Conservation (phyloP, 1,140 invertebrate genomes). For the Tetramorium alpestre region DNA sequence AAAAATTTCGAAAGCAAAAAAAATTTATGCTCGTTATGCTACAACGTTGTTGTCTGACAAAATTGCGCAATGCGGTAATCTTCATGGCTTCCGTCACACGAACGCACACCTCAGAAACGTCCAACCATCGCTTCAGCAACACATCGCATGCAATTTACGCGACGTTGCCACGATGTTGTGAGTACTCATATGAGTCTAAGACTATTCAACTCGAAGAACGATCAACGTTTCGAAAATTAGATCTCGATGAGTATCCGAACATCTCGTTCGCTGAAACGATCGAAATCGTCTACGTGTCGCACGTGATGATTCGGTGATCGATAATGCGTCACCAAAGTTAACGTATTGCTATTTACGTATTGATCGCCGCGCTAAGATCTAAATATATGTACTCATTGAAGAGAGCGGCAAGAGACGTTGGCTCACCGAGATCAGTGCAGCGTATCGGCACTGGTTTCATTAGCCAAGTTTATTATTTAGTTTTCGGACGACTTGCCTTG, state of each 20-base stretch:
- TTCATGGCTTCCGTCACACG: constrained; percentile 69
- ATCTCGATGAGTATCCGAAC: constrained; percentile 60
- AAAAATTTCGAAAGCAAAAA: background rate
- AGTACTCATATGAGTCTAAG: constrained; percentile 64
- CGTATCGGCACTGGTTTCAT: constrained; percentile 9
- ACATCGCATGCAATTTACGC: constrained; percentile 78
- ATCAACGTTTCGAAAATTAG: constrained; percentile 27
- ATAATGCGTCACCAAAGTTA: background rate
- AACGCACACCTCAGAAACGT: constrained; percentile 79
- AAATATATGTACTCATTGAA: constrained; percentile 12
- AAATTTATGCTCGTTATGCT: background rate
- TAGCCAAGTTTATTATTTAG: constrained; percentile 1
- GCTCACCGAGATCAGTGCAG: constrained; percentile 61
- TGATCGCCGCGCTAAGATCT: background rate
- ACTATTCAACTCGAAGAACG: constrained; percentile 12
- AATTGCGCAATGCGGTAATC: constrained; percentile 62
- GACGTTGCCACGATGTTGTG: constrained; percentile 77
- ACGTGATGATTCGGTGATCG: background rate
- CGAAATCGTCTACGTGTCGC: constrained; percentile 27
- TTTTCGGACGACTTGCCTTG: constrained; percentile 74
- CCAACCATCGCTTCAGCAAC: constrained; percentile 75
- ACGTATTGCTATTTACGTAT: background rate
- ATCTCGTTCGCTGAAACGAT: constrained; percentile 41
- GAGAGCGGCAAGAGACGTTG: constrained; percentile 12
- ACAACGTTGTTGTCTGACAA: background rate